Conservation (phyloP, 2,888 invertebrate species). For the Patella pellucida region DNA sequence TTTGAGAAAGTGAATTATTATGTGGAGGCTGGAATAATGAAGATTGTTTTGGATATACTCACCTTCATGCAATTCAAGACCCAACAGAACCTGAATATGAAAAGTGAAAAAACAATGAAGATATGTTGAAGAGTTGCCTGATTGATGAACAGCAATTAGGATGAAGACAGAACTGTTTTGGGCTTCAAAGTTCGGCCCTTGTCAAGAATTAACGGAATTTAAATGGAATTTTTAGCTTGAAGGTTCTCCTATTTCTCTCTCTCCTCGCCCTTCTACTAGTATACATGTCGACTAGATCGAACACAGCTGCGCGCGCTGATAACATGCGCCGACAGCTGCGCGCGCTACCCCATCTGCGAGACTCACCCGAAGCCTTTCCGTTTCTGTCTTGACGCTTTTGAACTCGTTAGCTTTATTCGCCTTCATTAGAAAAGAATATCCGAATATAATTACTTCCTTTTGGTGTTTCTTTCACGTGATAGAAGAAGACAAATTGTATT, state of each 20-base stretch:
- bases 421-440: slow-evolving; percentile 25
- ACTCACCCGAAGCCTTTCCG: slow-evolving; percentile 24
- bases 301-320: slow-evolving; percentile 35
- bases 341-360: slow-evolving; percentile 24
- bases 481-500: slow-evolving; percentile 1
- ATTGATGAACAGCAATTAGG: slow-evolving; percentile 1
- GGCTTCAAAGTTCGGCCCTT: slow-evolving; percentile 11
- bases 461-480: slow-evolving; percentile 20
- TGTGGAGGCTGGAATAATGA: too few species aligned
- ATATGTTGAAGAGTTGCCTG: neutral
- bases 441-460: slow-evolving; percentile 26
- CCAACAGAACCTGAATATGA: too few species aligned
- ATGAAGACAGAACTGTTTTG: slow-evolving; percentile 6
- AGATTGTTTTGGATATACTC: too few species aligned
- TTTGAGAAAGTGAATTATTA: too few species aligned
- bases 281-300: slow-evolving; percentile 21
- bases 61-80: too few species aligned
- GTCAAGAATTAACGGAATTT: slow-evolving; percentile 32
- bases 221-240: slow-evolving; percentile 31
- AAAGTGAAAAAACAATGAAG: too few species aligned
- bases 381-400: slow-evolving; percentile 10
- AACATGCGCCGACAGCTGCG: slow-evolving; percentile 40
- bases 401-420: slow-evolving; percentile 17
- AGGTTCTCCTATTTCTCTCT: slow-evolving; percentile 30
- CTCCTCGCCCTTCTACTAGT: slow-evolving; percentile 11